A percentile compares a stretch with the other conserved stretches of the same genome.
Conservation (phyloP, 1,140 invertebrate species). For the Rhopalosiphum maidis region DNA sequence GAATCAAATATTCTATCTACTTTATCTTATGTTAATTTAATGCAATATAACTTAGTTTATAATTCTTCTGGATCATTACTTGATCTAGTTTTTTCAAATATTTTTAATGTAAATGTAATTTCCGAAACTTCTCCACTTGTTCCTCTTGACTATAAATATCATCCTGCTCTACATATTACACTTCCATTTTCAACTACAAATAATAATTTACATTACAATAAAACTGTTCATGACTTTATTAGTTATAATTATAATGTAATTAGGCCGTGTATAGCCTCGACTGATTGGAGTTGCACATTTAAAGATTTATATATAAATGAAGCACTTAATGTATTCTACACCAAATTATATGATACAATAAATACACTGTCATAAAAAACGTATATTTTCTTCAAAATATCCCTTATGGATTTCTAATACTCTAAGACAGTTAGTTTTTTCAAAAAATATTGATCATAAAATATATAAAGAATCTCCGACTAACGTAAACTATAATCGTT, state of each 20-base stretch:
- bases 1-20: background rate
- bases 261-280: background rate
- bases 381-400: background rate
- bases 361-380: background rate
- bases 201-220: background rate
- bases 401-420: background rate
- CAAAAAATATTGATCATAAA: conserved; percentile 5
- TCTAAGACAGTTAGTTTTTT: background rate
- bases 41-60: background rate
- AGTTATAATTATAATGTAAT: background rate
- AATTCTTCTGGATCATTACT: background rate
- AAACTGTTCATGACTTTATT: background rate
- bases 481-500: background rate
- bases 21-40: conserved; percentile 9
- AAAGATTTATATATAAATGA: background rate
- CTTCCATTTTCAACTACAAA: background rate
- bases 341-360: background rate
- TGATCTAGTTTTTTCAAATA: conserved; percentile 5
- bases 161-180: background rate
- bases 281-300: background rate
- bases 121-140: background rate
- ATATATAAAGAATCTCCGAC: background rate
- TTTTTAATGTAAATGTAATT: background rate
- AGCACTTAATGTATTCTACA: background rate
- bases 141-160: background rate